Evolutionary conservation across 2,113 vertebrate species (phyloP).

Genomic region (Tragelaphus scriptus): DNA sequence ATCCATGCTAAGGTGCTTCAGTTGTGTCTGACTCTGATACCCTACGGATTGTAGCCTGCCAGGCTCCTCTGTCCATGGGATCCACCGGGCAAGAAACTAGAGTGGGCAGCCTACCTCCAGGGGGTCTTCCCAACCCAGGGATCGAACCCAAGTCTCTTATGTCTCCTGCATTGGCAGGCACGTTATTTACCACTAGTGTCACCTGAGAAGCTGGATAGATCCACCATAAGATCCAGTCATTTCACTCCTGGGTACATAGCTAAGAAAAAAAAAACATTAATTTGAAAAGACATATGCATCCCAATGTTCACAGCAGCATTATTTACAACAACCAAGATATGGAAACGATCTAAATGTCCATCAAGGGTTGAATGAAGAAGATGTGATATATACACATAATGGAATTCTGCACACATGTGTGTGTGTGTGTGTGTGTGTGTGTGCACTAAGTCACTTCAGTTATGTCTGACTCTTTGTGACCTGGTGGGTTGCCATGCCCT

Average conservation of each 20-base stretch:
- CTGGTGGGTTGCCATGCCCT: background rate
- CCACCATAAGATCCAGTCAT: background rate
- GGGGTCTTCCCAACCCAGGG: background rate
- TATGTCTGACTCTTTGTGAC: background rate
- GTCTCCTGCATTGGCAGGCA: background rate
- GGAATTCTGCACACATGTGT: background rate
- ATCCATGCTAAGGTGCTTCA: background rate
- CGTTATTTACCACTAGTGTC: background rate
- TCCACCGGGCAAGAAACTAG: background rate
- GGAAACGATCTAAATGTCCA: background rate
- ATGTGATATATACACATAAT: background rate
- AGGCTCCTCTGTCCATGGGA: background rate
- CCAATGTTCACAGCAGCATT: background rate
- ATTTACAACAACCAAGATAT: background rate
- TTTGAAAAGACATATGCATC: background rate
- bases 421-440: background rate
- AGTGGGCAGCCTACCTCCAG: background rate
- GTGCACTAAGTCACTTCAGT: background rate
- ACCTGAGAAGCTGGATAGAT: background rate
- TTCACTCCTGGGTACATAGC: background rate
- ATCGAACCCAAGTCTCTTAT: accelerated
- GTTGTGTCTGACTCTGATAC: background rate
- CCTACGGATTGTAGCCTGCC: background rate
- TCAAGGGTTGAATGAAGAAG: background rate
- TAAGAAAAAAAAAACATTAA: background rate